Evolutionary conservation across 2,888 invertebrate genomes (phyloP), one percentile per base, ranked within the genome.

Genomic region (Scaptodrosophila latifasciaeformis): DNA sequence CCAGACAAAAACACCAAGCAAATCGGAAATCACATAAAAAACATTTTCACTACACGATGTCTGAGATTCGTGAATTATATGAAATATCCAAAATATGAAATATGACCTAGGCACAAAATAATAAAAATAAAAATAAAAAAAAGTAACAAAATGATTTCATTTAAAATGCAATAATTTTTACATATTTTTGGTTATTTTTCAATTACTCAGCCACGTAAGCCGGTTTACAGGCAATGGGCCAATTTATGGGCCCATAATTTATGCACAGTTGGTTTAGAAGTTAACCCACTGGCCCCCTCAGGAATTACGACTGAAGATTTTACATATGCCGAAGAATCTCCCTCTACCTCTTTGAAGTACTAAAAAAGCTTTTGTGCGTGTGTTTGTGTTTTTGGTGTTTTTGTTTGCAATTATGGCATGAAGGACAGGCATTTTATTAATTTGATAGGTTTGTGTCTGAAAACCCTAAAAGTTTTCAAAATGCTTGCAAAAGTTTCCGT

Each of bases 231-330:
- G n/a, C n/a, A 58, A 63, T 13, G 31, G 12, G 10, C 31, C 31
- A 31, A 31, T 13, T 9, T 37, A 37, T 15, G 56, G 53, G 59
- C 52, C n/a, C 67, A 77, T 72, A 79, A 79, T 74, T 72, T 59
- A 79, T 80, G 77, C 70, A 70, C 80, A 64, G 55, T 74, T 72
- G 74, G 49, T 45, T 80, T 74, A 72, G 80, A 79, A 72, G 70
- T n/a, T n/a, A n/a, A n/a, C n/a, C n/a, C n/a, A n/a, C n/a, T n/a
- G n/a, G n/a, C n/a, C n/a, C n/a, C n/a, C n/a, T n/a, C n/a, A n/a
- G n/a, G n/a, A n/a, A n/a, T n/a, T n/a, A n/a, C n/a, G n/a, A n/a
- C n/a, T n/a, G n/a, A n/a, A n/a, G n/a, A n/a, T n/a, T n/a, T n/a
- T n/a, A n/a, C n/a, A n/a, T n/a, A n/a, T n/a, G n/a, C n/a, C n/a